These are phyloP conservation scores for Castor canadensis DNA, from an alignment of 2,113 vertebrate species.

Conservation along the genomic window DNA sequence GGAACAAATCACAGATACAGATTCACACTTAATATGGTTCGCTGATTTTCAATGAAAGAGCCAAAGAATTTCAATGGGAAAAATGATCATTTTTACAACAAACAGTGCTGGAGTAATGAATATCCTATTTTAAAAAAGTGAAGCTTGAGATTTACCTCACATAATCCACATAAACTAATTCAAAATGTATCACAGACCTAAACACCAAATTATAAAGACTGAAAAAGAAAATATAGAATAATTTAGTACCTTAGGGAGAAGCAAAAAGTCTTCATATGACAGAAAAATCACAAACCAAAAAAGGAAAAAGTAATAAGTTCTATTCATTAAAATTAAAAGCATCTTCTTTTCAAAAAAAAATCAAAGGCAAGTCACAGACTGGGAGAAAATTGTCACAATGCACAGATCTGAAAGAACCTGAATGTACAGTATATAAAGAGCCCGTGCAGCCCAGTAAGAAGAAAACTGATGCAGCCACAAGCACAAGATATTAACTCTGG, in stretches of 20 bases:
- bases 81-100: neutral
- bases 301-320: neutral
- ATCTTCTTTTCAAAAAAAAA: slow-evolving; percentile 1
- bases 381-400: neutral
- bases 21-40: neutral
- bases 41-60: neutral
- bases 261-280: neutral
- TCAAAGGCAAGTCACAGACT: neutral
- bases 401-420: neutral
- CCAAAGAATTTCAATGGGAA: neutral
- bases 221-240: neutral
- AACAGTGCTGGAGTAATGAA: neutral
- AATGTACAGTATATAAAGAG: neutral
- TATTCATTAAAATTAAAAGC: neutral
- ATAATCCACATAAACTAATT: neutral
- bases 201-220: neutral
- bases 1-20: neutral
- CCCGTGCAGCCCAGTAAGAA: neutral
- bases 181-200: neutral
- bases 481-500: neutral
- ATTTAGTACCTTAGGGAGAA: neutral
- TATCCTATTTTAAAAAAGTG: neutral
- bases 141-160: neutral
- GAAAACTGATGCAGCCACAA: neutral
- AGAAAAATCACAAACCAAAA: neutral